A percentile compares a stretch with the other conserved stretches of the same genome.
These are phyloP conservation scores for Pasiphila rectangulata DNA, from an alignment of 2,888 invertebrate species.

Conservation along the genomic window DNA sequence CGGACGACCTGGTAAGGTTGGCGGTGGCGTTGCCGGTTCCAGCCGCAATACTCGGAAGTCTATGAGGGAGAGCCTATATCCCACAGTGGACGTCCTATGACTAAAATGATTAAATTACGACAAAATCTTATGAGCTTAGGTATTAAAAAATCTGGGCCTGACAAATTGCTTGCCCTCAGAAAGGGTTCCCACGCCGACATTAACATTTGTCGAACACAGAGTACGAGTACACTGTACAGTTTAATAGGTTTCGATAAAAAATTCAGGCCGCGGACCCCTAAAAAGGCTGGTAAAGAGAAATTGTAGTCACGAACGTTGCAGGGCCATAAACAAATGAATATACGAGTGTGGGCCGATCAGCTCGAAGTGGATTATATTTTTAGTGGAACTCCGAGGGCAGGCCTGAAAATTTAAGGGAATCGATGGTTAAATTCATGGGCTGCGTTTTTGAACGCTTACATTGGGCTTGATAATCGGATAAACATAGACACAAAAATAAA, in stretches of 20 bases:
- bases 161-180: no score
- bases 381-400: constrained; percentile 32
- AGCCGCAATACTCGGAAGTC: no score
- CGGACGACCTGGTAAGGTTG: no score
- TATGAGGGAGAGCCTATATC: no score
- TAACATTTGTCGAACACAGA: constrained; percentile 3
- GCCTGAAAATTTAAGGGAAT: constrained; percentile 17
- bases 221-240: constrained; percentile 6
- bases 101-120: no score
- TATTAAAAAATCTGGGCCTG: no score
- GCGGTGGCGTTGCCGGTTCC: no score
- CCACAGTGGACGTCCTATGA: no score
- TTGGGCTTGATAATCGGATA: no score
- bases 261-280: constrained; percentile 23
- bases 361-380: constrained; percentile 61
- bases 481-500: not conserved
- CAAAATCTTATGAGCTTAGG: no score
- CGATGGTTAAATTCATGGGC: constrained; percentile 2
- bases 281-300: constrained; percentile 33
- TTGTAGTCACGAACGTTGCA: constrained; percentile 50
- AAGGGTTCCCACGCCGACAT: not conserved
- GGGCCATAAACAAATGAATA: constrained; percentile 69
- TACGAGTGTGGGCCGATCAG: constrained; percentile 60
- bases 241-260: constrained; percentile 11
- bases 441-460: not conserved